These are phyloP conservation scores for Ctenochaetus hawaiiensis DNA, from an alignment of 2,797 vertebrate species.

Conservation along the genomic window DNA sequence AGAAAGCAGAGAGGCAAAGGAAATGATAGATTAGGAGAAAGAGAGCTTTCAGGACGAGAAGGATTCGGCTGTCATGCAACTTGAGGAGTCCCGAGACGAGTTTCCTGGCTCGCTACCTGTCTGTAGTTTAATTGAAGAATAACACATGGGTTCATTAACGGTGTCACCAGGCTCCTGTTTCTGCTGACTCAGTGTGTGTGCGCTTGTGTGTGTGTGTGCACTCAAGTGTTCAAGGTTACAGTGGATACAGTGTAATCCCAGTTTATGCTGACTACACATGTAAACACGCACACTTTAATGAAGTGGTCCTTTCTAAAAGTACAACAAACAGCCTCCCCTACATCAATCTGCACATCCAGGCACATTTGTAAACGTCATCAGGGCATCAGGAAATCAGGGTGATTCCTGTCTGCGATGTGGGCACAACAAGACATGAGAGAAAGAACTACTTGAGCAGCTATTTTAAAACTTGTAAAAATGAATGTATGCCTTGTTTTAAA, in stretches of 20 bases:
- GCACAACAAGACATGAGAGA: neutral
- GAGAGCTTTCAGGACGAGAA: conserved; percentile 60
- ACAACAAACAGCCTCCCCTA: conserved; percentile 78
- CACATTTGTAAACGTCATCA: conserved; percentile 37
- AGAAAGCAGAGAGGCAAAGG: conserved; percentile 54
- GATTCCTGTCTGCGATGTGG: conserved; percentile 40
- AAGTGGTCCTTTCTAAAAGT: conserved; percentile 57
- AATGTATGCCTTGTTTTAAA: neutral
- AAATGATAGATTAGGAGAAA: conserved; percentile 57
- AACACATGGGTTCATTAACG: conserved; percentile 81
- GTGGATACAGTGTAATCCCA: conserved; percentile 37
- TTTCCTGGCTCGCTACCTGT: conserved; percentile 54
- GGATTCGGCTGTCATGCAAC: conserved; percentile 55
- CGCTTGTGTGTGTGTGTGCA: conserved; percentile 34
- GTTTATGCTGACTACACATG: conserved; percentile 70
- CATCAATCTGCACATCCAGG: conserved; percentile 51
- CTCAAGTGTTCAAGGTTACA: conserved; percentile 47
- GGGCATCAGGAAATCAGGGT: conserved; percentile 40
- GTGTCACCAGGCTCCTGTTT: conserved; percentile 74
- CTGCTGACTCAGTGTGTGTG: conserved; percentile 79
- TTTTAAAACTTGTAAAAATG: too few relatives aligned
- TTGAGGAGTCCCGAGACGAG: conserved; percentile 66
- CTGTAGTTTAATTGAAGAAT: conserved; percentile 84
- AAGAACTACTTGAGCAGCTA: too few relatives aligned
- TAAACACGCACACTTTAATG: conserved; percentile 68